Base-by-base conservation (phyloP, 1,140 invertebrate genomes). In the Drosophila parabipectinata region DNA sequence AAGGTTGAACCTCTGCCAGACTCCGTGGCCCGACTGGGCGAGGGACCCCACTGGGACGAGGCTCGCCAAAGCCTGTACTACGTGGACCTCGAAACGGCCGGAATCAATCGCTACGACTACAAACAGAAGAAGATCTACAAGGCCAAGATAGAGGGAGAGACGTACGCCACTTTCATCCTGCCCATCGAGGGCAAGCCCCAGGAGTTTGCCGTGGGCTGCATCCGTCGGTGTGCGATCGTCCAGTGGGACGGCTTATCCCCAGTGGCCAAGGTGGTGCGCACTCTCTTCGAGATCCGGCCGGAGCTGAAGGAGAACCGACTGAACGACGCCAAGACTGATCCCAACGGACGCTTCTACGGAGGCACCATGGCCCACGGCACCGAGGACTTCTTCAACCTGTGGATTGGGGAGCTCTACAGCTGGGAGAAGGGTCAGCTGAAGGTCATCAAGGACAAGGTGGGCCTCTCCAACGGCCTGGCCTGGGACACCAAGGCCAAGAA, bases 301-400 rank as follows among this genome's bases (percentile, higher is more conserved):
- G 90, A 92, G 0, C 84, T 77, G 4, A 55, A 72, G 32, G 92
- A 90, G 0, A 97, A 95, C 78, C 93, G 96, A 79, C 94, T 97
- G 63, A 98, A 98, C 82, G 97, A 98, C 92, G 97, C 95, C 10
- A 98, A 98, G 92, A 96, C 95, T 64, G 97, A 98, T 91, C 94
- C 94, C 0, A 91, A 90, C 12, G 97, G 97, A 28, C 93, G 96
- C 48, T 92, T 98, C 51, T 84, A 84, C 90, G 73, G 80, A 94
- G 96, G 96, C 50, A 96, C 96, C 32, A 96, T 97, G 95, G 14
- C 2, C n/a, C 94, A 62, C 41, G 67, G 57, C 50, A 39, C 71
- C 1, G 83, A 82, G 3, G 82, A 91, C 63, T 75, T 82, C n/a
- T 90, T 85, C 18, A 94, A 95, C 72, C 92, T 93, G 44, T 92